Conservation (phyloP, 1,140 invertebrate species). For the Amphibalanus amphitrite region DNA sequence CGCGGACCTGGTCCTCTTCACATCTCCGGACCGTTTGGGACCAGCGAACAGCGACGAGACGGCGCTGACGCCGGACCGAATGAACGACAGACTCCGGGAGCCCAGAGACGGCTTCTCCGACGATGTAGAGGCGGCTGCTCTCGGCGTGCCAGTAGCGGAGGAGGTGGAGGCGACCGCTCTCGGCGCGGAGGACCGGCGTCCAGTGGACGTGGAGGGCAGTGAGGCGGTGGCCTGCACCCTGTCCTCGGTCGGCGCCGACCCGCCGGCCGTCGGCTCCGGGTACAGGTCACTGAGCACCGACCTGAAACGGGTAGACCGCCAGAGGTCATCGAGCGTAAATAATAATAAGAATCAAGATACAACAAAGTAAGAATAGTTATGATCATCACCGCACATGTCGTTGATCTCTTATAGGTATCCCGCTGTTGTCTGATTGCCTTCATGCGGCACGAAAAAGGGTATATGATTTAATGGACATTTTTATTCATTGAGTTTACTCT, state of each 20-base stretch:
- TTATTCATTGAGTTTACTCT: no score
- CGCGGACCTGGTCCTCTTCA: background rate
- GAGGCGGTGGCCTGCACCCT: background rate
- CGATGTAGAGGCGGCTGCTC: background rate
- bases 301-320: background rate
- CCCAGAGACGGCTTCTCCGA: background rate
- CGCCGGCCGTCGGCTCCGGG: background rate
- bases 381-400: no score
- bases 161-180: background rate
- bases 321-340: no score
- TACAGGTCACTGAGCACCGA: background rate
- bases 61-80: background rate
- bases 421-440: no score
- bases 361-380: no score
- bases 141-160: background rate
- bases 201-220: background rate
- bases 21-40: background rate
- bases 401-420: no score
- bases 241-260: background rate
- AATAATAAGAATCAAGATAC: no score
- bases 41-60: background rate
- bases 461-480: no score
- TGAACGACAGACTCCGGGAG: background rate
- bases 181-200: no score
- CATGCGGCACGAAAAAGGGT: no score